phyloP scores from a whole-genome alignment of 23 tunicate genomes.

The Ascidia mentula region DNA sequence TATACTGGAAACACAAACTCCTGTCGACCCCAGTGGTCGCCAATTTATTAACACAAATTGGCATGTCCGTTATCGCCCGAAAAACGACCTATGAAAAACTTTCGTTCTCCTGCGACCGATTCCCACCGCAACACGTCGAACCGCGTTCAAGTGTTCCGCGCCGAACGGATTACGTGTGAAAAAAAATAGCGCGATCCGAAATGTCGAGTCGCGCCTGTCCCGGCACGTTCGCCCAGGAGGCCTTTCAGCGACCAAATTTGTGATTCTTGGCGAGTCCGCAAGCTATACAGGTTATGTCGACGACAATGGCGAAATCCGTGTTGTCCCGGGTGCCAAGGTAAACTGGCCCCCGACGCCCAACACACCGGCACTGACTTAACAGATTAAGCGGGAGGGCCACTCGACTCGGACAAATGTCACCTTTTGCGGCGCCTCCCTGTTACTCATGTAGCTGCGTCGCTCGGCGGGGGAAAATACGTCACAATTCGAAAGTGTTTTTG shows the following conservation, averaged over 20 bases:
- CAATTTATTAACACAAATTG: too few species aligned
- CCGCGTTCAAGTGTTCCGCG: background rate
- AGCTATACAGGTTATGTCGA: background rate
- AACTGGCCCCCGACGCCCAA: background rate
- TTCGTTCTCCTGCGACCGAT: constrained; percentile 4
- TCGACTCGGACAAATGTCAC: background rate
- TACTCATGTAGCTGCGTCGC: background rate
- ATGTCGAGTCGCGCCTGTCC: background rate
- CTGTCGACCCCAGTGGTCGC: too few species aligned
- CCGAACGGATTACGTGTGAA: background rate
- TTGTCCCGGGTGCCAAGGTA: constrained; percentile 12
- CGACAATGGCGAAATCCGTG: background rate
- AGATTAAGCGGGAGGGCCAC: background rate
- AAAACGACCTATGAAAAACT: too few species aligned
- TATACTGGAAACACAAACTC: too few species aligned
- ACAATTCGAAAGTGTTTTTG: background rate
- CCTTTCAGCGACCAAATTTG: background rate
- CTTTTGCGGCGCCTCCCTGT: background rate
- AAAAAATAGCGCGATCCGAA: background rate
- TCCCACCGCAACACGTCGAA: background rate
- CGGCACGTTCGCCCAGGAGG: background rate
- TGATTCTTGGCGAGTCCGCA: background rate
- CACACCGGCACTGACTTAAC: constrained; percentile 5
- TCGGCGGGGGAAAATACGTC: background rate
- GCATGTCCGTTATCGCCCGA: too few species aligned